Base-by-base conservation (phyloP, 2,797 vertebrate genomes). In the Chelidonichthys spinosus region DNA sequence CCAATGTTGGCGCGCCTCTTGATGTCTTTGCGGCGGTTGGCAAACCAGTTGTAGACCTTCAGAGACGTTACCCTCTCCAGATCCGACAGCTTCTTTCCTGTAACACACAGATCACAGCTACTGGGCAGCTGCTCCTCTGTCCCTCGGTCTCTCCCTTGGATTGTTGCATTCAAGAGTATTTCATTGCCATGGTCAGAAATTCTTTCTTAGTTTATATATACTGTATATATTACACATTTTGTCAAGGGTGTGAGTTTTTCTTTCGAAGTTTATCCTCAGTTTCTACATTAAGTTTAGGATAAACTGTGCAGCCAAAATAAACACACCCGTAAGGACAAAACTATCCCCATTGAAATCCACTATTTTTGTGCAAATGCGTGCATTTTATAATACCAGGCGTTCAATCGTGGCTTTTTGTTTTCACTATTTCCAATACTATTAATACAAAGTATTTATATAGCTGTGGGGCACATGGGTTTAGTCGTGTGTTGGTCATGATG, bases 21-120 rank as follows among this genome's bases (percentile, higher is more conserved):
- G 91, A 99, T 98, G 87, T 99, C 98, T 95, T 99, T 99, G 87
- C 98, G 95, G 62, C 97, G 96, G 91, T 99, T 99, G 82, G 98
- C 98, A 87, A 99, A 99, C 98, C 98, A 99, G 85, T 99, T 99
- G 94, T 99, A 99, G 42, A 99, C 98, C 89, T 99, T 99, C 60
- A 99, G 95, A 82, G 98, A 98, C 11, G 98, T 99, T 25, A 99
- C 98, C 82, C 97, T 95, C 92, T 99, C 98, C 91, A 99, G 90
- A 91, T 99, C 98, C 0, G 97, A 97, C 74, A 99, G 95, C 76
- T 99, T 99, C 92, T 98, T 99, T 81, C 97, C 98, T 95, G 79
- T 56, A 76, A 85, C 2, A 69, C 40, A 75, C 55, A 66, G 2
- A 36, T 17, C 14, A 54, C 14, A 53, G n/a, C 0, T 17, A 5